phyloP scores from a whole-genome alignment of 2,797 vertebrate species.

The Enteromius afrohamiltoni region DNA sequence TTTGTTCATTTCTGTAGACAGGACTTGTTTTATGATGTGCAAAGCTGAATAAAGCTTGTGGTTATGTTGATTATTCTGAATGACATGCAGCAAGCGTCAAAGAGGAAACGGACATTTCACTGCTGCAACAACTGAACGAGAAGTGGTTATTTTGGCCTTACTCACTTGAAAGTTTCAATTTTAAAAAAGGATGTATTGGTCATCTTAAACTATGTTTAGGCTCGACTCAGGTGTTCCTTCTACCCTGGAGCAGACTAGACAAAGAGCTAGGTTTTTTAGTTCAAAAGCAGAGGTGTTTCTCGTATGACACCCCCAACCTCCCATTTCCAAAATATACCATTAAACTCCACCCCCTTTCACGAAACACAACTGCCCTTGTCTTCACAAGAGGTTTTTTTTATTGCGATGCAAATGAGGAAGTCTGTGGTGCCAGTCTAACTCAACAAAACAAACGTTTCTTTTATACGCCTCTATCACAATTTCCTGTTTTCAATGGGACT shows the following conservation, averaged over 20 bases:
- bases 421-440: conserved; percentile 61
- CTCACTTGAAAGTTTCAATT: conserved; percentile 26
- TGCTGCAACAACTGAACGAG: conserved; percentile 37
- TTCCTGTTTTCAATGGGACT: conserved; percentile 76
- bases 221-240: neutral
- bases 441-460: conserved; percentile 75
- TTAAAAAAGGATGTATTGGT: conserved; percentile 43
- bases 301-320: conserved; percentile 62
- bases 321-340: conserved; percentile 1
- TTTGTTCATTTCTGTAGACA: conserved; percentile 8
- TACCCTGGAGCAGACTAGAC: conserved; percentile 66
- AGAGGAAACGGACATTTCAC: conserved; percentile 53
- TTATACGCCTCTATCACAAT: conserved; percentile 75
- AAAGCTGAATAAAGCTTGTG: neutral
- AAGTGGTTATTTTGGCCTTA: conserved; percentile 35
- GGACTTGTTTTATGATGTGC: neutral
- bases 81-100: neutral
- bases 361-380: conserved; percentile 81
- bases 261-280: conserved; percentile 75
- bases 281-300: conserved; percentile 79
- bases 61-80: conserved; percentile 14
- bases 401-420: conserved; percentile 74
- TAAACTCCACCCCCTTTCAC: neutral
- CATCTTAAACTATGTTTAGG: conserved; percentile 2
- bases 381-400: conserved; percentile 72